Base-by-base conservation (phyloP, 2,113 vertebrate species). In the Equus przewalskii region DNA sequence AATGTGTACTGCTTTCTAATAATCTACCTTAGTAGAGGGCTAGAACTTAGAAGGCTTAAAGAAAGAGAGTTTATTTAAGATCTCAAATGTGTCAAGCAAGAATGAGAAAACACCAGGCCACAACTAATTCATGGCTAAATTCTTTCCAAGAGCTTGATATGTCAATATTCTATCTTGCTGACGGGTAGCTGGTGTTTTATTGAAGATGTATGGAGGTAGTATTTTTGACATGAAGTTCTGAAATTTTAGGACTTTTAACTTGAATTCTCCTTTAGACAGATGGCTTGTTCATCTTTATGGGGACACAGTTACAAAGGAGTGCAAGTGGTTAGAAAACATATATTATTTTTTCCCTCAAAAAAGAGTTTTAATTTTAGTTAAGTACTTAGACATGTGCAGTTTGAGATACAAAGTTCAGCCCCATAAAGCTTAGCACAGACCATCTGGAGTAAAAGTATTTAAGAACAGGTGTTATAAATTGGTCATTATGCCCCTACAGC, bases 371-470 rank as follows among this genome's bases (percentile, higher is more conserved):
- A 96, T 78, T 82, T 89, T 89, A 62, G 28, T 49, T 79, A 97
- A 83, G 12, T 80, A 88, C 28, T 94, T 75, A 73, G 22, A 78
- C 28, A 85, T 94, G 56, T 89, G 13, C 49, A 92, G 28, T 65
- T 58, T 92, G 56, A 89, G 26, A 89, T 82, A 4, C 41, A 86
- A 89, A 96, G 49, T 62, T 94, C 81, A 96, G n/a, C 30, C 90
- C 13, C 69, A 69, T 89, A 86, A 91, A 96, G 19, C 19, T 89
- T 95, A 93, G 56, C 88, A 89, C 41, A 96, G 62, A 89, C 62
- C 58, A 67, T 97, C 60, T 95, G 89, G 49, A 86, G 33, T 54
- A 94, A 91, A 93, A 76, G 72, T 51, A 89, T 73, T 58, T 92
- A 86, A 89, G 76, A 94, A 83, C 73, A 91, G 69, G 70, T 95